Evolutionary conservation across 1,140 invertebrate genomes (phyloP).

Genomic region (Dendroctonus valens): DNA sequence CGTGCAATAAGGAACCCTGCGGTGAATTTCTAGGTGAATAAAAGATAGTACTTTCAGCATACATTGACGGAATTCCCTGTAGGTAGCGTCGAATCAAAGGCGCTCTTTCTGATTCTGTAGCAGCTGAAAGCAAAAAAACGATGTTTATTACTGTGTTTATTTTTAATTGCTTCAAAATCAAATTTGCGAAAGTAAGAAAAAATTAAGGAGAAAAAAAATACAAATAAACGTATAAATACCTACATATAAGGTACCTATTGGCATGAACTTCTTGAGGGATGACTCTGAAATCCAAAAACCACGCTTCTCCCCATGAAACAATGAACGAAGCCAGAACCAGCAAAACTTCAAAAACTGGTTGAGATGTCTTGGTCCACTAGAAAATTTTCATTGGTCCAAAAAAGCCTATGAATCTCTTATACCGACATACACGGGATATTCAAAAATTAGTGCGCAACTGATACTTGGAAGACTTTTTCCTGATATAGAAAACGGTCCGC

Average conservation of each 20-base stretch:
- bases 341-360: constrained; percentile 78
- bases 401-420: no score
- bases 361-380: constrained; percentile 69
- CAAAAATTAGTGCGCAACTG: no score
- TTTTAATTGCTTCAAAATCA: no score
- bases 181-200: no score
- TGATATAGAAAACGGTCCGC: no score
- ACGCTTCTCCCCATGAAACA: constrained; percentile 81
- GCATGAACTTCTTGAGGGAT: constrained; percentile 75
- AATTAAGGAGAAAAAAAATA: no score
- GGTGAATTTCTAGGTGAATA: constrained; percentile 61
- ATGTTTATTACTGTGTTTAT: no score
- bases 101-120: constrained; percentile 52
- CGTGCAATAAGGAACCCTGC: constrained; percentile 43
- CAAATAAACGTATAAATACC: constrained; percentile 18
- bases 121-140: constrained; percentile 42
- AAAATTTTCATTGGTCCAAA: constrained; percentile 9
- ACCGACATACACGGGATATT: no score
- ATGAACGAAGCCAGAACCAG: constrained; percentile 78
- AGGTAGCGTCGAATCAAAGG: constrained; percentile 54
- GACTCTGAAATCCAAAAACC: constrained; percentile 84
- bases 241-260: constrained; percentile 51
- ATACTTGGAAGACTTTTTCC: no score
- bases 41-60: constrained; percentile 62
- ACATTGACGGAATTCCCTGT: constrained; percentile 47